Conservation (phyloP, 2,888 invertebrate species). For the Drosophila aldrichi region DNA sequence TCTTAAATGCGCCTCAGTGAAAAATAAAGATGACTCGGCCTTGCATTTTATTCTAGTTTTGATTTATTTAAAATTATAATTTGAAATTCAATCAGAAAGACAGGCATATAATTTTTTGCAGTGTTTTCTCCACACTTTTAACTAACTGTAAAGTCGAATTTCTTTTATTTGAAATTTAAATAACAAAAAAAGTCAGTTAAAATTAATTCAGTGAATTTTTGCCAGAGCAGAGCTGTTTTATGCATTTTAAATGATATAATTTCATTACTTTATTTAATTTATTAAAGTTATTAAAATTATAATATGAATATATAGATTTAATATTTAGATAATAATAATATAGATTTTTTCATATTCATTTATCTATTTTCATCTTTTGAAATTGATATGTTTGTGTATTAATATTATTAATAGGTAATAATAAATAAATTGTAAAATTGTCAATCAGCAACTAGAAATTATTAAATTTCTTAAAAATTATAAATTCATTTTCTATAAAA, state of each 20-base stretch:
- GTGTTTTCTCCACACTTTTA: not conserved
- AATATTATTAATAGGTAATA: too few relatives aligned
- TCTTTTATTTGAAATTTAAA: not conserved
- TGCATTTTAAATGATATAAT: not conserved
- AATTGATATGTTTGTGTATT: too few relatives aligned
- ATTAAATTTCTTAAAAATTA: too few relatives aligned
- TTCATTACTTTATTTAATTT: too few relatives aligned
- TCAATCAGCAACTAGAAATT: too few relatives aligned
- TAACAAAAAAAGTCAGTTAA: not conserved
- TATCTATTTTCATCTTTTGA: too few relatives aligned
- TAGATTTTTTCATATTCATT: too few relatives aligned
- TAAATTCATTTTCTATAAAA: too few relatives aligned
- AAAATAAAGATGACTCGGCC: conserved; percentile 14
- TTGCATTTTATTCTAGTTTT: conserved; percentile 18
- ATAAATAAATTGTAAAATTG: too few relatives aligned
- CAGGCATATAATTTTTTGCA: not conserved
- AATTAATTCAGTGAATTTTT: not conserved
- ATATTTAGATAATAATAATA: too few relatives aligned
- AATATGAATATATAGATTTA: too few relatives aligned
- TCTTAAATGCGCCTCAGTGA: conserved; percentile 20
- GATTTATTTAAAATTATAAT: conserved; percentile 19
- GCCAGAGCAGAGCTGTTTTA: not conserved
- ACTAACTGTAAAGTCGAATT: not conserved
- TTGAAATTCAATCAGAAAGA: not conserved
- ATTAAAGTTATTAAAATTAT: too few relatives aligned